phyloP scores from a whole-genome alignment of 2,113 vertebrate genomes.

The Columba livia region DNA sequence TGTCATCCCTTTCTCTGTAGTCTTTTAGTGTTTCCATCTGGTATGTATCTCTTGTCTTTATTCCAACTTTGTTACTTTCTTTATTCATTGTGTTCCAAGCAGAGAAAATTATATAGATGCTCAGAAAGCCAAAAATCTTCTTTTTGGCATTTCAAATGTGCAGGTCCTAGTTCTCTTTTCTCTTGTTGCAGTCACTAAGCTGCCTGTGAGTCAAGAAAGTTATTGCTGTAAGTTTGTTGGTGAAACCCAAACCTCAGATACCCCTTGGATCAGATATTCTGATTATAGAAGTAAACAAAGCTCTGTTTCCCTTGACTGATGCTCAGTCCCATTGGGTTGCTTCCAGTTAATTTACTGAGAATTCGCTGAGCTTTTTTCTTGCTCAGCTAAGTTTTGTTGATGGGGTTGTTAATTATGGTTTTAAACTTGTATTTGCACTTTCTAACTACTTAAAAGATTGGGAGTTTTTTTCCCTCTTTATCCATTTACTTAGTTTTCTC shows the following conservation, averaged over 20 bases:
- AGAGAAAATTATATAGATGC: background rate
- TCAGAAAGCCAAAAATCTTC: background rate
- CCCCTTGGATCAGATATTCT: background rate
- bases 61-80: background rate
- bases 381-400: conserved; percentile 6
- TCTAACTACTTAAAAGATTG: background rate
- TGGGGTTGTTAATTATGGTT: conserved; percentile 1
- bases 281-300: background rate
- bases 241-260: background rate
- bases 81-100: background rate
- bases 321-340: background rate
- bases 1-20: background rate
- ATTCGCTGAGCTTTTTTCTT: conserved; percentile 28
- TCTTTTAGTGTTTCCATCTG: background rate
- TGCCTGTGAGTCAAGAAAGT: background rate
- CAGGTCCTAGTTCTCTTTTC: background rate
- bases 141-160: background rate
- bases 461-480: background rate
- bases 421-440: conserved; percentile 19
- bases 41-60: background rate
- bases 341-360: conserved; percentile 16
- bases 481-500: background rate
- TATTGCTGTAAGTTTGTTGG: background rate
- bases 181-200: background rate
- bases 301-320: background rate